phyloP scores from a whole-genome alignment of 2,113 vertebrate species.

The Colius striatus region DNA sequence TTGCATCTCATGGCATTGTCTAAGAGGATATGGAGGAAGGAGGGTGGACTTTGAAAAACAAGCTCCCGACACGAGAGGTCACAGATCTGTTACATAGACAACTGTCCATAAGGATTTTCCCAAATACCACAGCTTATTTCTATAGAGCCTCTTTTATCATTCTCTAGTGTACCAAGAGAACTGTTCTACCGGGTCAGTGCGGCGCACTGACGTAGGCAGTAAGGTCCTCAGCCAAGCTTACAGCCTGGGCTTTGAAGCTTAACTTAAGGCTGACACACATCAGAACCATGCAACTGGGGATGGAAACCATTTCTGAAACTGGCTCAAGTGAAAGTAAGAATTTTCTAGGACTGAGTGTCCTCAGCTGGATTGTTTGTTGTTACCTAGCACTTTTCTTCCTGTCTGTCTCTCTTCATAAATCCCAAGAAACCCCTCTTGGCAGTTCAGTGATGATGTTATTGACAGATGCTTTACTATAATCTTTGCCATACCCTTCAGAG shows the following conservation, averaged over 20 bases:
- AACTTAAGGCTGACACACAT: not conserved
- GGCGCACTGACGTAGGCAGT: not conserved
- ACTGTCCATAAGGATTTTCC: not conserved
- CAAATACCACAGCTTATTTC: not conserved
- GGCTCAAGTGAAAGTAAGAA: not conserved
- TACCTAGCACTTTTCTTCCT: not conserved
- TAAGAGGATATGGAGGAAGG: not conserved
- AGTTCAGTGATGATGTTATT: not conserved
- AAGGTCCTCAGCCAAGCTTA: not conserved
- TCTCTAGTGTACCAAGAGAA: not conserved
- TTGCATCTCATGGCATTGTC: not conserved
- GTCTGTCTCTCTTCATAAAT: slow-evolving; percentile 5
- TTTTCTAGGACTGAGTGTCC: not conserved
- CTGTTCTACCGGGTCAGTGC: not conserved
- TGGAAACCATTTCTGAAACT: not conserved
- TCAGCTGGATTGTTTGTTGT: not conserved
- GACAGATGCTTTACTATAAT: not conserved
- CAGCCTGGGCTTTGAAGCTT: not conserved
- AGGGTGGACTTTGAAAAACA: not conserved
- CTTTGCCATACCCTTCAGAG: not conserved
- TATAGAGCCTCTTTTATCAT: not conserved
- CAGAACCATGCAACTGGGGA: rapidly evolving
- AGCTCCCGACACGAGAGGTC: not conserved
- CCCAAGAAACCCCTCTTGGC: not conserved
- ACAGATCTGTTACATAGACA: not conserved